Conservation (phyloP, 2,113 vertebrate species). For the Aix galericulata region DNA sequence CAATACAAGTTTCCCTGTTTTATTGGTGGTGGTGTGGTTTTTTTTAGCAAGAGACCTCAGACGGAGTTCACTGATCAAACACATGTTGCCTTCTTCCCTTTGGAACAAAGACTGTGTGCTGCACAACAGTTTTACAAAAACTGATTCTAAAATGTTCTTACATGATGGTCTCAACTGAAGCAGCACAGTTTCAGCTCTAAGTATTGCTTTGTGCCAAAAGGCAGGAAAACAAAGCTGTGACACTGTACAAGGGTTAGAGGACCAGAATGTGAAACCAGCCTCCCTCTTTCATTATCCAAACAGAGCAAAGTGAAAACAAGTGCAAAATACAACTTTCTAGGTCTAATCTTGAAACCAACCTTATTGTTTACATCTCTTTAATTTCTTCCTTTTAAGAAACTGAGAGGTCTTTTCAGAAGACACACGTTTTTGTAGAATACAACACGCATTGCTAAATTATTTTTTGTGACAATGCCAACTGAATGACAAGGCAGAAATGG, state of each 20-base stretch:
- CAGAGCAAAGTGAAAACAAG: not conserved
- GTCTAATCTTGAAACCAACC: not conserved
- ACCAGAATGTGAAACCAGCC: not conserved
- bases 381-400: accelerated
- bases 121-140: not conserved
- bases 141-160: not conserved
- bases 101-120: accelerated
- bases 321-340: not conserved
- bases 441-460: accelerated
- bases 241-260: not conserved
- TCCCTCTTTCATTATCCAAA: accelerated
- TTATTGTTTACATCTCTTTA: not conserved
- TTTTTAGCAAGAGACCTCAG: not conserved
- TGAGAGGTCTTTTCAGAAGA: not conserved
- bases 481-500: not conserved
- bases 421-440: not conserved
- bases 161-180: accelerated
- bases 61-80: not conserved
- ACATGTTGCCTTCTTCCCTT: not conserved
- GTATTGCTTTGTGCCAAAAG: not conserved
- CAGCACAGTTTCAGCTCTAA: not conserved
- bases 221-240: not conserved
- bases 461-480: not conserved
- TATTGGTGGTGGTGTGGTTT: too few species aligned
- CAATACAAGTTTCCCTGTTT: not conserved